Evolutionary conservation across 2,113 vertebrate species (phyloP).

Genomic region (Cyanoderma ruficeps): DNA sequence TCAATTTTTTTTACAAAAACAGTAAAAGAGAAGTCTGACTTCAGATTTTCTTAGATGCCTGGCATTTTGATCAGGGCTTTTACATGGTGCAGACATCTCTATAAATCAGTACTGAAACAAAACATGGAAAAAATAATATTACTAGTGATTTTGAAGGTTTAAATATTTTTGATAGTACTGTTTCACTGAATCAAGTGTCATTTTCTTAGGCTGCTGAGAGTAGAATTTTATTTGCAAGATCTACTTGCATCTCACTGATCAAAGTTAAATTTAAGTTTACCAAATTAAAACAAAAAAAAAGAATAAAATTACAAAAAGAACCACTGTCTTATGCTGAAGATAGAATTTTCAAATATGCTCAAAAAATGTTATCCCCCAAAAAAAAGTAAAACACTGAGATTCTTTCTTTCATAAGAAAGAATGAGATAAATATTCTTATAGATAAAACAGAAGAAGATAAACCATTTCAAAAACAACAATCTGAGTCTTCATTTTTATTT

Average conservation of each 20-base stretch:
- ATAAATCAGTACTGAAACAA: neutral
- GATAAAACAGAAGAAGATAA: neutral
- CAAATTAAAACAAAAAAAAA: neutral
- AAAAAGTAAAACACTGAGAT: neutral
- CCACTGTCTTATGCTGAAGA: neutral
- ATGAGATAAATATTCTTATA: no score
- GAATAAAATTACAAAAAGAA: neutral
- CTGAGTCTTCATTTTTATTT: neutral
- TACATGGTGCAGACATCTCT: neutral
- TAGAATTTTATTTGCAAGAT: neutral
- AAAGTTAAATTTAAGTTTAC: neutral
- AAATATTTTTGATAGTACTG: neutral
- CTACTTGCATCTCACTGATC: neutral
- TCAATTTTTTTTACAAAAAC: neutral
- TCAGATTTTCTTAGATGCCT: neutral
- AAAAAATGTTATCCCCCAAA: neutral
- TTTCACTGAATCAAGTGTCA: neutral
- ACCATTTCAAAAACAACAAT: neutral
- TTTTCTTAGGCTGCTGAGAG: neutral
- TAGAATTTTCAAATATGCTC: neutral
- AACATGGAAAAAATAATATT: neutral
- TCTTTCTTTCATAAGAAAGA: neutral
- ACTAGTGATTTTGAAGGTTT: neutral
- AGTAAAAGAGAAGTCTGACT: neutral
- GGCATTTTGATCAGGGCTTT: neutral